Conservation (phyloP, 1,140 invertebrate species). For the Caenorhabditis inopinata region DNA sequence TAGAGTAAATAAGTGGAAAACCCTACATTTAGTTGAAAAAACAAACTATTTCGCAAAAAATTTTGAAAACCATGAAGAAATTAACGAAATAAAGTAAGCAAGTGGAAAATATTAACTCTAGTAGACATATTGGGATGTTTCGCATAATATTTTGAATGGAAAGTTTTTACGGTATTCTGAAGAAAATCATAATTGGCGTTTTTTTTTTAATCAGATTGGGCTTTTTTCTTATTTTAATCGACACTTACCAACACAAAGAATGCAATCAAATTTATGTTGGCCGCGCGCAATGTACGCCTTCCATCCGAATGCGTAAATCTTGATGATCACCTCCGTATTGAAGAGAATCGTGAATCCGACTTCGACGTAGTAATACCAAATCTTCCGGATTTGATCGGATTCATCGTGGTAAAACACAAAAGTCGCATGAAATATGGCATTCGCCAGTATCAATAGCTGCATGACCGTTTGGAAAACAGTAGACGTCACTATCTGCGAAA, state of each 20-base stretch:
- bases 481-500: slow-evolving; percentile 76
- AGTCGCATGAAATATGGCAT: slow-evolving; percentile 91
- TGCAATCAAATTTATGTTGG: slow-evolving; percentile 94
- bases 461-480: slow-evolving; percentile 84
- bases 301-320: slow-evolving; percentile 95
- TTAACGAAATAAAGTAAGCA: too few relatives aligned
- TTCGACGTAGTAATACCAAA: slow-evolving; percentile 90
- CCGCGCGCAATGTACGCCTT: slow-evolving; percentile 90
- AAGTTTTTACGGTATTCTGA: too few relatives aligned
- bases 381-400: slow-evolving; percentile 75
- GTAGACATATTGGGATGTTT: too few relatives aligned
- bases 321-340: slow-evolving; percentile 90
- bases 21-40: too few relatives aligned
- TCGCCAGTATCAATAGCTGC: slow-evolving; percentile 88
- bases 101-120: too few relatives aligned
- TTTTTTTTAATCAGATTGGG: too few relatives aligned
- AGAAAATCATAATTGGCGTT: too few relatives aligned
- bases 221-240: too few relatives aligned
- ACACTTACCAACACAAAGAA: slow-evolving; percentile 78
- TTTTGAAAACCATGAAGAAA: too few relatives aligned
- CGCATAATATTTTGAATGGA: too few relatives aligned
- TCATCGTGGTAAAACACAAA: slow-evolving; percentile 92
- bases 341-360: slow-evolving; percentile 90
- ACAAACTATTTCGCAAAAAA: too few relatives aligned
- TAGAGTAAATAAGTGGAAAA: too few relatives aligned